Percentiles rank a stretch among this genome's conserved stretches.
phyloP scores from a whole-genome alignment of 2,888 invertebrate species.

The Melieria crassipennis region DNA sequence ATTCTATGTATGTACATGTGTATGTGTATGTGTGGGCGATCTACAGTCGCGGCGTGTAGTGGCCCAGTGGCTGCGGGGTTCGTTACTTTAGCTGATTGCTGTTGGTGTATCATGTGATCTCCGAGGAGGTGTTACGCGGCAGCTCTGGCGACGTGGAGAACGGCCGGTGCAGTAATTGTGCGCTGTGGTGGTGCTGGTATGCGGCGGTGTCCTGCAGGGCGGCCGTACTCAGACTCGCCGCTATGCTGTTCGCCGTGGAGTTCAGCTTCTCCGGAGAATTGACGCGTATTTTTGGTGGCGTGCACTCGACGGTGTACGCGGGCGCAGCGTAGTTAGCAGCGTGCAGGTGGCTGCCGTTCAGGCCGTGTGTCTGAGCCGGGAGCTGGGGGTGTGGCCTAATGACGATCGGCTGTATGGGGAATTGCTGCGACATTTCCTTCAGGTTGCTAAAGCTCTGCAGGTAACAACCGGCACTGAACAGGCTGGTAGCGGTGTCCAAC shows the following conservation, averaged over 20 bases:
- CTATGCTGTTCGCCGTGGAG: conserved; percentile 55
- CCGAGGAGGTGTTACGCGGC: conserved; percentile 55
- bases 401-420: conserved; percentile 65
- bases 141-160: conserved; percentile 65
- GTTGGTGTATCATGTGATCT: conserved; percentile 61
- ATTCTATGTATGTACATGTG: neutral
- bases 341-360: conserved; percentile 53
- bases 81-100: conserved; percentile 7
- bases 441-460: conserved; percentile 65
- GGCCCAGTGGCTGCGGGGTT: neutral
- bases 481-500: conserved; percentile 60
- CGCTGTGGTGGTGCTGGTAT: conserved; percentile 46
- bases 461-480: conserved; percentile 65
- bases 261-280: conserved; percentile 66
- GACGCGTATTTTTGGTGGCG: conserved; percentile 64
- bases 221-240: conserved; percentile 44
- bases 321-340: conserved; percentile 44
- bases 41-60: neutral
- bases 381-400: conserved; percentile 65
- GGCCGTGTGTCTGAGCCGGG: conserved; percentile 56
- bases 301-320: conserved; percentile 55
- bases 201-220: conserved; percentile 51
- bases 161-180: conserved; percentile 61
- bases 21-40: conserved; percentile 3
- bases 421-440: conserved; percentile 64